phyloP scores from a whole-genome alignment of 2,888 invertebrate species.

The Diachrysia chrysitis region DNA sequence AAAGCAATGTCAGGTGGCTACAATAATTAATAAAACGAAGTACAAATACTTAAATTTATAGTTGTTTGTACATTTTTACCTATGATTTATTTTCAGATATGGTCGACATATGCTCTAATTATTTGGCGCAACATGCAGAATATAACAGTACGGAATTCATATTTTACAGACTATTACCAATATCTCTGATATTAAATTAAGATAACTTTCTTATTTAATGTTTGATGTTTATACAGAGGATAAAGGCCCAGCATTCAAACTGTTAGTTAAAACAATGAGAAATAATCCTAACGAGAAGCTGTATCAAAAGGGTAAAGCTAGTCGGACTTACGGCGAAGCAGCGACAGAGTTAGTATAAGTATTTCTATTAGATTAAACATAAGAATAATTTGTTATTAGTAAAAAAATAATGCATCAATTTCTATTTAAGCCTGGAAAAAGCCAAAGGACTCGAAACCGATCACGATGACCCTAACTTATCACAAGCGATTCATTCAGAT shows the following conservation, averaged over 20 bases:
- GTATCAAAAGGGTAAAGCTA: conserved; percentile 69
- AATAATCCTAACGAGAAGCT: conserved; percentile 65
- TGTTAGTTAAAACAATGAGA: conserved; percentile 71
- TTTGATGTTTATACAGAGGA: conserved; percentile 67
- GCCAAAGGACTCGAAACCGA: conserved; percentile 74
- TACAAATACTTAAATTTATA: too few relatives aligned
- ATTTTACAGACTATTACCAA: neutral
- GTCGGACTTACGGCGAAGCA: conserved; percentile 66
- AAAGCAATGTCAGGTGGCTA: conserved; percentile 71
- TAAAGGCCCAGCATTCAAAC: conserved; percentile 77
- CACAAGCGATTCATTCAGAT: conserved; percentile 69
- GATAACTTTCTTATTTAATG: neutral
- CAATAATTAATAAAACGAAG: neutral
- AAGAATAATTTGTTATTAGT: neutral
- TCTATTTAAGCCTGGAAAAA: conserved; percentile 67
- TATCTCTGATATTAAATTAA: neutral
- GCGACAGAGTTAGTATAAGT: conserved; percentile 72
- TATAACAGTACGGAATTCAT: conserved; percentile 75
- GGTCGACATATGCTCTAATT: conserved; percentile 75
- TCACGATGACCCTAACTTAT: conserved; percentile 76
- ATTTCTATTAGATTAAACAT: neutral
- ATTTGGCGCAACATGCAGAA: conserved; percentile 79
- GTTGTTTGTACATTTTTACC: too few relatives aligned
- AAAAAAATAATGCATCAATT: neutral
- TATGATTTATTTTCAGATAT: conserved; percentile 74